phyloP scores from a whole-genome alignment of 2,888 invertebrate genomes.

The Macrosiphum euphorbiae region DNA sequence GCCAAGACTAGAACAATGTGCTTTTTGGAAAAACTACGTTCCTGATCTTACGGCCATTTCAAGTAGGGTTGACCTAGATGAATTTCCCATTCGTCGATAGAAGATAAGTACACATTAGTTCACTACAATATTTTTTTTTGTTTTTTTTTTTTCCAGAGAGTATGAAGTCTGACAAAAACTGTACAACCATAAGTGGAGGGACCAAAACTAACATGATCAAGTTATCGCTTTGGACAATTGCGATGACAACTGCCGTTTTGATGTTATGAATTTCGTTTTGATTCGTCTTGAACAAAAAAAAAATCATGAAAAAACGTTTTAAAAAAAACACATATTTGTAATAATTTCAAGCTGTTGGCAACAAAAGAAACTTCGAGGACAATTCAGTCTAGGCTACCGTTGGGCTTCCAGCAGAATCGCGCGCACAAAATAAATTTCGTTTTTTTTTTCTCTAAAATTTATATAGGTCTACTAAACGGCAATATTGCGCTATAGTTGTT shows the following conservation, averaged over 20 bases:
- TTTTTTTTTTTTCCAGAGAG: constrained; percentile 44
- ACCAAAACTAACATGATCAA: constrained; percentile 41
- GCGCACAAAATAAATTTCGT: constrained; percentile 52
- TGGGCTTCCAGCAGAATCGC: constrained; percentile 60
- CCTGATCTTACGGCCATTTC: constrained; percentile 75
- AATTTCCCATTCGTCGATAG: background rate
- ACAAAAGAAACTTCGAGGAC: constrained; percentile 44
- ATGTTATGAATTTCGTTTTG: constrained; percentile 55
- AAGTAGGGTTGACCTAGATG: constrained; percentile 54
- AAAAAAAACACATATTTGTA: constrained; percentile 28
- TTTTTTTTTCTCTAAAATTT: constrained; percentile 40
- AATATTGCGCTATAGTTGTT: constrained; percentile 60
- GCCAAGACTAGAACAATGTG: constrained; percentile 88
- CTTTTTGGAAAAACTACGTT: constrained; percentile 94
- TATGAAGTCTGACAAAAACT: constrained; percentile 61
- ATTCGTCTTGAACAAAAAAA: constrained; percentile 26
- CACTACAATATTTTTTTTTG: background rate
- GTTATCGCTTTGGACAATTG: constrained; percentile 45
- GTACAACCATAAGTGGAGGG: constrained; percentile 51
- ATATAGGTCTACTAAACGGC: constrained; percentile 58
- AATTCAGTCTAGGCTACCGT: constrained; percentile 52
- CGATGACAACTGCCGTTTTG: constrained; percentile 43
- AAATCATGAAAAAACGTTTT: constrained; percentile 22
- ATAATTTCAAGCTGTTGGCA: constrained; percentile 55
- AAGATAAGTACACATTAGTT: background rate